phyloP scores from a whole-genome alignment of 1,140 invertebrate genomes.

The Drosophila ananassae region DNA sequence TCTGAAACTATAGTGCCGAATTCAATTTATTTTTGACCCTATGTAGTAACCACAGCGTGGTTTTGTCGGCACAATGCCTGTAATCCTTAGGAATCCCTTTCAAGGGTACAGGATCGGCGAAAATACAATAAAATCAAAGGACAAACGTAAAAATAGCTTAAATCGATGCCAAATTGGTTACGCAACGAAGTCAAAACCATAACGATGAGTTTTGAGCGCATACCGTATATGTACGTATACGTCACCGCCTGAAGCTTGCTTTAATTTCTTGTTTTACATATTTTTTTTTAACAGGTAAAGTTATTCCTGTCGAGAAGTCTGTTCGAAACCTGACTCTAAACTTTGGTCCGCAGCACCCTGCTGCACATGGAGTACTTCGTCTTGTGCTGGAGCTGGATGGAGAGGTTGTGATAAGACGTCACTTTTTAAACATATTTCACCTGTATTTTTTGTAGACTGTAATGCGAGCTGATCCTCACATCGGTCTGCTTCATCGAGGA shows the following conservation, averaged over 20 bases:
- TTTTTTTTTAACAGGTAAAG: slow-evolving; percentile 69
- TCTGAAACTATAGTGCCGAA: too few species aligned
- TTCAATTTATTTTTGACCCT: too few species aligned
- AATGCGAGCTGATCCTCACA: slow-evolving; percentile 96
- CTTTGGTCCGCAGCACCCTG: slow-evolving; percentile 99
- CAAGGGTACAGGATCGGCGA: too few species aligned
- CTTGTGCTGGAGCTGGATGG: slow-evolving; percentile 97
- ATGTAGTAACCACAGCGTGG: too few species aligned
- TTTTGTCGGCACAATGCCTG: too few species aligned
- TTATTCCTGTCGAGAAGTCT: slow-evolving; percentile 87
- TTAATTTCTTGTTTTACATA: slow-evolving; percentile 1
- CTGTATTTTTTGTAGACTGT: slow-evolving; percentile 86
- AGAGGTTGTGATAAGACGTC: slow-evolving; percentile 87
- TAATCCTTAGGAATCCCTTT: too few species aligned
- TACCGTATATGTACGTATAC: neutral
- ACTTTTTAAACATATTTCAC: slow-evolving; percentile 5
- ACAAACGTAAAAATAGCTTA: too few species aligned
- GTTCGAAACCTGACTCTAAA: slow-evolving; percentile 95
- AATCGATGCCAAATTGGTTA: too few species aligned
- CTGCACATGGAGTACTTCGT: slow-evolving; percentile 98
- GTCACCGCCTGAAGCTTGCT: neutral
- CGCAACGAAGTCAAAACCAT: too few species aligned
- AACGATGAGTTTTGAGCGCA: slow-evolving; percentile 4
- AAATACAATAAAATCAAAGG: too few species aligned
- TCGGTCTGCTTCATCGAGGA: slow-evolving; percentile 97